Conservation (phyloP, 1,140 invertebrate genomes). For the Goniozus legneri region DNA sequence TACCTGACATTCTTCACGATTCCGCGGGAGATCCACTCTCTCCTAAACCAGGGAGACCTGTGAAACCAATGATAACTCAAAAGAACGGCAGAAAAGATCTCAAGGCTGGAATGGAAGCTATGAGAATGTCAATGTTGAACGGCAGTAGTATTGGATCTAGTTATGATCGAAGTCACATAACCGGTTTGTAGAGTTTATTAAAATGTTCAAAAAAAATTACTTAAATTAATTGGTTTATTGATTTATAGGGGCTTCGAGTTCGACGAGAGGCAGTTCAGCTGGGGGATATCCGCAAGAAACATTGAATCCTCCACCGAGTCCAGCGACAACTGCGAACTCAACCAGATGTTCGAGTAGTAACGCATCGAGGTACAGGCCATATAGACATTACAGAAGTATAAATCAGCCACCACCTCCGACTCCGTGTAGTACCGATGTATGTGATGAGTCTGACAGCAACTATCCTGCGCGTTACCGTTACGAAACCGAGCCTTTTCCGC, state of each 20-base stretch:
- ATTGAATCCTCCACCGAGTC: constrained; percentile 86
- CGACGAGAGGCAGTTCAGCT: constrained; percentile 59
- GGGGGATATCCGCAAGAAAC: constrained; percentile 74
- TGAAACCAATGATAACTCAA: constrained; percentile 40
- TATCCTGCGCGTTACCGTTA: constrained; percentile 60
- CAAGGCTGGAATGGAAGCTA: constrained; percentile 55
- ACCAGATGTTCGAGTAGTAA: constrained; percentile 59
- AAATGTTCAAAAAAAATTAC: background rate
- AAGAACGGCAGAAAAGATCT: constrained; percentile 53
- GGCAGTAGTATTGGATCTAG: constrained; percentile 61
- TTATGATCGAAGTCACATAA: constrained; percentile 77
- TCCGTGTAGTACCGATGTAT: constrained; percentile 90
- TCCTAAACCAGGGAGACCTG: constrained; percentile 45
- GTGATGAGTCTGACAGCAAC: constrained; percentile 80
- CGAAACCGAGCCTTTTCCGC: constrained; percentile 72
- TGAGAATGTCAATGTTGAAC: constrained; percentile 65
- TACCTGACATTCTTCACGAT: constrained; percentile 56
- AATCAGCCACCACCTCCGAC: constrained; percentile 89
- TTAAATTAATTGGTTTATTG: too few relatives aligned
- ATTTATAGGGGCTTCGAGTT: constrained; percentile 73
- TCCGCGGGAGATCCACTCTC: constrained; percentile 62
- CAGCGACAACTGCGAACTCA: constrained; percentile 68
- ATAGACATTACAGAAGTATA: constrained; percentile 72
- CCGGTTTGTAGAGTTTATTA: constrained; percentile 44
- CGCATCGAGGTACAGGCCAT: constrained; percentile 61